Evolutionary conservation across 2,797 vertebrate genomes (phyloP), one percentile per base, ranked within the genome.

Genomic region (Spatula clypeata): DNA sequence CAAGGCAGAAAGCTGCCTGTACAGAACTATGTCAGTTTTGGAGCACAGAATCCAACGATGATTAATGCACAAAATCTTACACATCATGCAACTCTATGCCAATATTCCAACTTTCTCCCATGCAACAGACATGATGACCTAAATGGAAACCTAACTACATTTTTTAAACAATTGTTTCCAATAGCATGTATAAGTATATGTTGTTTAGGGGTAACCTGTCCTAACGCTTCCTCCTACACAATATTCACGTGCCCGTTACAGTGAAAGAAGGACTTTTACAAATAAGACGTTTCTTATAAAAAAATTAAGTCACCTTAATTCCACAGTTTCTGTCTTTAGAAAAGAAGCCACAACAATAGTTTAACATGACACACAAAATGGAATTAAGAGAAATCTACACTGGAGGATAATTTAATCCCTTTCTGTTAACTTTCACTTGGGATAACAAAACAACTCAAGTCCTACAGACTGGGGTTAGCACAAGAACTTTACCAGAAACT

Each of bases 11-110:
- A 98, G 96, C 98, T 98, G 98, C 98, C 98, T 96, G 98, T 97
- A 98, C 98, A 97, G 98, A 98, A 98, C 98, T 98, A 98, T 98
- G 98, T 98, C 97, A 97, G 98, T 98, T 98, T 98, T 98, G 99
- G 99, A 99, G 99, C 98, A 99, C 98, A 99, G 98, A 98, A 99
- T 99, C 99, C 98, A 99, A 99, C 98, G 97, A 99, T 98, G 99
- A 98, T 98, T 99, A 99, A 99, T 99, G 99, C 99, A 99, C 98
- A 99, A 98, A 99, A 99, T 99, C 99, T 99, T 98, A 98, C 98
- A 99, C 98, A 97, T 99, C 99, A 99, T 99, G 99, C 99, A 99
- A 98, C 98, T 99, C 98, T 99, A 99, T 98, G 98, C 99, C 99
- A 99, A 98, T 98, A 98, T 98, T 98, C 99, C 99, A 98, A 99